phyloP scores from a whole-genome alignment of 1,140 invertebrate genomes.

The Ceratitis capitata region DNA sequence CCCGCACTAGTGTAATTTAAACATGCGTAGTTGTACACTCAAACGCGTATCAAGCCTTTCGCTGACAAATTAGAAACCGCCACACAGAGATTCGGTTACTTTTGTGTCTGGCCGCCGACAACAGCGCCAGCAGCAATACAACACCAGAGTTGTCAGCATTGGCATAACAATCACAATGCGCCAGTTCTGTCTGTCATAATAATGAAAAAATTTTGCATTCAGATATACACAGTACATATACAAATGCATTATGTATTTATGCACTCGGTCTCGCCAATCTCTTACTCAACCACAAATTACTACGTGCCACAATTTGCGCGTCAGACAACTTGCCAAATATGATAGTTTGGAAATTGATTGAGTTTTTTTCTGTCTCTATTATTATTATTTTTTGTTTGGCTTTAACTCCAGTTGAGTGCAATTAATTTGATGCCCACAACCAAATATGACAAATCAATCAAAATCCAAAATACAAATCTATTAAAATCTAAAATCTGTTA shows the following conservation, averaged over 20 bases:
- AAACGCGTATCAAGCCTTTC: background rate
- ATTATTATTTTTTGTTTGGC: too few species aligned
- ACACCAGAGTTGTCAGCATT: background rate
- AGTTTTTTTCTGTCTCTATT: background rate
- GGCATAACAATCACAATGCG: background rate
- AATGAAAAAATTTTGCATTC: background rate
- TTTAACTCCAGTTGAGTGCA: background rate
- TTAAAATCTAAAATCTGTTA: background rate
- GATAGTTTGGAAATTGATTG: background rate
- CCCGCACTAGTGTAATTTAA: background rate
- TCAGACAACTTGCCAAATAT: background rate
- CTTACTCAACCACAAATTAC: background rate
- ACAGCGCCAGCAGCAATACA: background rate
- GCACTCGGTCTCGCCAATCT: background rate
- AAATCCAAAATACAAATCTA: slow-evolving; percentile 22
- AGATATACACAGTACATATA: background rate
- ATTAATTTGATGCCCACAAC: slow-evolving; percentile 20
- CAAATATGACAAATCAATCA: slow-evolving; percentile 31
- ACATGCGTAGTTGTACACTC: background rate
- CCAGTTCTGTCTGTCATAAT: slow-evolving; percentile 3
- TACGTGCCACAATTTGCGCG: background rate
- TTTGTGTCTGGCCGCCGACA: background rate
- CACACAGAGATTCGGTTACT: background rate
- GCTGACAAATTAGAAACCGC: background rate
- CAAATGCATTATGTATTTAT: background rate